Conservation (phyloP, 2,113 vertebrate species). For the Narcine bancroftii region DNA sequence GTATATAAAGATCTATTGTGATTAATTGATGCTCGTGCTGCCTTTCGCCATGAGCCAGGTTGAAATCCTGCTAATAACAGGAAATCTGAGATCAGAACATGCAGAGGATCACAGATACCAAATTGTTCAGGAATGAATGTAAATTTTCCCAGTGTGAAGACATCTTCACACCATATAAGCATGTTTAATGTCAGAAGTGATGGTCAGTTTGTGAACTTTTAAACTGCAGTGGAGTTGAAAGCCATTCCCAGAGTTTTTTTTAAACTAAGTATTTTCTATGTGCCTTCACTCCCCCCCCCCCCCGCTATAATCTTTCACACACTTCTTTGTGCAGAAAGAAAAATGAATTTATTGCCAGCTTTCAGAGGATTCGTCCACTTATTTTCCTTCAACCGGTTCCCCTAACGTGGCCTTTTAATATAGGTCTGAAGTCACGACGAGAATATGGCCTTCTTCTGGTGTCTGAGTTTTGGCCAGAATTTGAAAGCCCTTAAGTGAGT, state of each 20-base stretch:
- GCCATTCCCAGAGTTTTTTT: not conserved
- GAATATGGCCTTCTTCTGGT: too few relatives aligned
- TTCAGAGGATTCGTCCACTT: too few relatives aligned
- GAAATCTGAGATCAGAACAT: not conserved
- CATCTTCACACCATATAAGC: not conserved
- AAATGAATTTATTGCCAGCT: too few relatives aligned
- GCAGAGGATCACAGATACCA: not conserved
- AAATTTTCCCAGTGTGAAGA: conserved; percentile 6
- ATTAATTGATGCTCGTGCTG: not conserved
- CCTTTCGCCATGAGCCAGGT: not conserved
- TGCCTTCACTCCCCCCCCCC: too few relatives aligned
- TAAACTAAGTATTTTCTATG: not conserved
- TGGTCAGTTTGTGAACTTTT: not conserved
- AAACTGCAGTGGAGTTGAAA: not conserved
- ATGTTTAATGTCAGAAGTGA: not conserved
- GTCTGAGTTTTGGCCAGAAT: too few relatives aligned
- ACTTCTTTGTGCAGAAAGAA: too few relatives aligned
- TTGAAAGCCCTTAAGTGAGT: too few relatives aligned
- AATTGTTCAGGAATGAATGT: not conserved
- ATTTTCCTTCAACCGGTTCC: too few relatives aligned
- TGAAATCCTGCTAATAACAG: not conserved
- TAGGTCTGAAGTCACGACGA: too few relatives aligned
- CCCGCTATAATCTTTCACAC: too few relatives aligned
- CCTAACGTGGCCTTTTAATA: too few relatives aligned
- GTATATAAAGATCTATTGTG: not conserved